Conservation (phyloP, 2,113 vertebrate species). For the Psilopsiagon aurifrons region DNA sequence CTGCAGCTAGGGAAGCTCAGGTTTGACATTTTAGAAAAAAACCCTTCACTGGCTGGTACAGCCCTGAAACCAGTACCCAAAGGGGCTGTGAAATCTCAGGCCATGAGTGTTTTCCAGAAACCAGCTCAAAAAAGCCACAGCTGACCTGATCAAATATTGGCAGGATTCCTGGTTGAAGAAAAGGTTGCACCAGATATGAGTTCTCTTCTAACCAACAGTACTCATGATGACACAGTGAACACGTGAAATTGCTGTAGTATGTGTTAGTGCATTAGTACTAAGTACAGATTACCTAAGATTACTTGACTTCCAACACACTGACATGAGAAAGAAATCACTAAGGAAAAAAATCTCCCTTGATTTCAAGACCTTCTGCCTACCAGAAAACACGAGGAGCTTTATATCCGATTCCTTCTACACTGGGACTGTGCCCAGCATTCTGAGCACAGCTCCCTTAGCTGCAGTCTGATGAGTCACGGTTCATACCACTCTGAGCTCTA, state of each 20-base stretch:
- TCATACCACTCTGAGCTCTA: background rate
- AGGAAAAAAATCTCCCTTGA: background rate
- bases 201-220: background rate
- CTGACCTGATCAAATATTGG: background rate
- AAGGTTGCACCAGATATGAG: background rate
- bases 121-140: background rate
- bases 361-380: background rate
- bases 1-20: background rate
- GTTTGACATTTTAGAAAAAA: background rate
- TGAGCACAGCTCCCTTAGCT: background rate
- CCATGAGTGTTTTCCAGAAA: background rate
- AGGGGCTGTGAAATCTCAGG: background rate
- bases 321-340: background rate
- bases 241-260: rapidly evolving
- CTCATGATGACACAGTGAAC: rapidly evolving
- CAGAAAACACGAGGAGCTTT: background rate
- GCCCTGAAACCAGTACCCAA: rapidly evolving
- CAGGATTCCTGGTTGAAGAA: background rate
- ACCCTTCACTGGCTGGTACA: no score
- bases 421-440: rapidly evolving
- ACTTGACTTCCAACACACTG: background rate
- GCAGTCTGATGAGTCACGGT: background rate
- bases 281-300: background rate
- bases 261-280: background rate
- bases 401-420: background rate